Percentiles rank a stretch among this genome's conserved stretches.
phyloP scores from a whole-genome alignment of 2,888 invertebrate species.

The Conomelus anceps region DNA sequence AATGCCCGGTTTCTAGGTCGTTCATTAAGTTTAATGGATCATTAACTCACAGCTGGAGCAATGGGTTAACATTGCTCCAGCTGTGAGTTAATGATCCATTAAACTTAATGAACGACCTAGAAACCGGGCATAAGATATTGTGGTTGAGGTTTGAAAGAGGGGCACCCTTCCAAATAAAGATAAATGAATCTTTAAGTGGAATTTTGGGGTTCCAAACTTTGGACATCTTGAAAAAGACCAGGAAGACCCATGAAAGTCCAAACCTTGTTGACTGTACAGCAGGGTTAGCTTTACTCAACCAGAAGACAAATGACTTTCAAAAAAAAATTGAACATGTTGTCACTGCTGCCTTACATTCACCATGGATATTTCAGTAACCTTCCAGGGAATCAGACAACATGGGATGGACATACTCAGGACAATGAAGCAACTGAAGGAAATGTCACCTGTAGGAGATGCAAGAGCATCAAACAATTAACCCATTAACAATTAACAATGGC shows the following conservation, averaged over 20 bases:
- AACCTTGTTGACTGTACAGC: constrained; percentile 5
- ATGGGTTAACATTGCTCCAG: no score
- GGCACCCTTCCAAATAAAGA: constrained; percentile 7
- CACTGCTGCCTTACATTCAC: constrained; percentile 17
- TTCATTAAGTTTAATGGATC: no score
- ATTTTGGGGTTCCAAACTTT: not conserved
- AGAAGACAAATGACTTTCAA: constrained; percentile 4
- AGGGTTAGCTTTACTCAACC: constrained; percentile 11
- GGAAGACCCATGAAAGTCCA: constrained; percentile 13
- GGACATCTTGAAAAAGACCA: constrained; percentile 15
- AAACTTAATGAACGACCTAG: no score
- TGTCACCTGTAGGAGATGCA: no score
- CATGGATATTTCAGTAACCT: constrained; percentile 14
- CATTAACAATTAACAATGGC: no score
- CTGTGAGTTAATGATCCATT: no score
- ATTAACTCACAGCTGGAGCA: no score
- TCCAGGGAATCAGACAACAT: constrained; percentile 10
- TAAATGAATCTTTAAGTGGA: constrained; percentile 11
- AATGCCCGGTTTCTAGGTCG: no score
- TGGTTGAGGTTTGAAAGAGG: constrained; percentile 15
- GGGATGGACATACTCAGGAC: constrained; percentile 8
- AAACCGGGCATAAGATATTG: constrained; percentile 1
- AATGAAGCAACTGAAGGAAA: constrained; percentile 2
- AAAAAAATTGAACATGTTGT: constrained; percentile 11
- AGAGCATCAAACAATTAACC: no score